Evolutionary conservation across 2,888 invertebrate genomes (phyloP), one percentile per base, ranked within the genome.

Genomic region (Herminia tarsipennalis): DNA sequence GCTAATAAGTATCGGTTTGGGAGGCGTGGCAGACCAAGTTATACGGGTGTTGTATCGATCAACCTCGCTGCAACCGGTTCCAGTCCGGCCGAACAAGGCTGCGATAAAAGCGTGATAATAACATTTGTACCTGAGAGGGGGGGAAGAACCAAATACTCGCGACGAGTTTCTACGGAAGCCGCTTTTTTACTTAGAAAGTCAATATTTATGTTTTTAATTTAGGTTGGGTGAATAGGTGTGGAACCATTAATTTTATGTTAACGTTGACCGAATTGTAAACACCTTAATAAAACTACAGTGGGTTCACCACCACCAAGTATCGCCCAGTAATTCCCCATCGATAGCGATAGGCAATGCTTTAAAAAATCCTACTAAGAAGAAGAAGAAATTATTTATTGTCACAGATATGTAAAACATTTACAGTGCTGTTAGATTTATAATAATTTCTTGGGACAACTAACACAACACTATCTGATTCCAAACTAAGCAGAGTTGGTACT

Each of bases 41-140:
- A 64, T 14, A 54, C 37, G 57, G 80, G 85, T 59, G 46, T 57
- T 30, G 45, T 44, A 41, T 43, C 46, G 60, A 61, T 56, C 78
- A 82, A 73, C 73, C 78, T 78, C 76, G 70, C 34, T 66, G 65
- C 81, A 80, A 89, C 89, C 89, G 88, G 90, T 89, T 88, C 78
- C 72, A 67, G 65, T 66, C 78, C 67, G 73, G 65, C 73, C 61
- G 53, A 66, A 71, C 81, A 74, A 77, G 78, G 71, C 71, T 73
- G 67, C 71, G 81, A 81, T 86, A 81, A 77, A 70, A 63, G 64
- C 64, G 73, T 73, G 80, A 81, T 80, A 78, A 78, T 74, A 75
- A 76, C 70, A 73, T 76, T 77, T 67, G 74, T 75, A 61, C 66
- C 57, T 54, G 40, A 57, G 34, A 46, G 57, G 47, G 61, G 61